phyloP scores from a whole-genome alignment of 2,113 vertebrate genomes.

The Sander lucioperca region DNA sequence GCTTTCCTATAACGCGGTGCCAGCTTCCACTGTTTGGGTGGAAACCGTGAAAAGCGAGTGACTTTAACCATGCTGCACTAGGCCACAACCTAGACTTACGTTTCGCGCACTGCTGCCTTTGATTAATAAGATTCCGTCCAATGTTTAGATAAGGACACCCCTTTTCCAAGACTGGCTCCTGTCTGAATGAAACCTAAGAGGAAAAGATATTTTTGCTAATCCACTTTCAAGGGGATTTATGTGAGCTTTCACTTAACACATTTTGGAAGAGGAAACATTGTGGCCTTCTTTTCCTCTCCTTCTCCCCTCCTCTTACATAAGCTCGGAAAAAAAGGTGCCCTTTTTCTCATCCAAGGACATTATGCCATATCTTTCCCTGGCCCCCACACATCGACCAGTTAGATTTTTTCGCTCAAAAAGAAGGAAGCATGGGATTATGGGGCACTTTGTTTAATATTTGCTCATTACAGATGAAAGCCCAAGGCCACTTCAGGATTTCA shows the following conservation, averaged over 20 bases:
- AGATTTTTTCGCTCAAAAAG: conserved; percentile 16
- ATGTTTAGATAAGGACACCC: conserved; percentile 76
- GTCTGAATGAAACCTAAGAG: conserved; percentile 70
- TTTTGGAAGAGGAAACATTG: conserved; percentile 65
- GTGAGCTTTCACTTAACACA: conserved; percentile 72
- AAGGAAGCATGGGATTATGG: conserved; percentile 49
- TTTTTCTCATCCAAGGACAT: conserved; percentile 24
- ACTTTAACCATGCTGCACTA: conserved; percentile 50
- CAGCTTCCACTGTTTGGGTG: conserved; percentile 75
- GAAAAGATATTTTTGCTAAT: conserved; percentile 75
- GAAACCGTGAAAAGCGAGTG: conserved; percentile 70
- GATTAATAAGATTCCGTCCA: conserved; percentile 73
- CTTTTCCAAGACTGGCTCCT: conserved; percentile 64
- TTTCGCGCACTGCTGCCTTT: conserved; percentile 71
- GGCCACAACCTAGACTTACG: conserved; percentile 65
- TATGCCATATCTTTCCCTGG: conserved; percentile 10
- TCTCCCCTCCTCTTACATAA: conserved; percentile 41
- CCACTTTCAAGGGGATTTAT: conserved; percentile 72
- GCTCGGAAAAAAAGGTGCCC: background rate
- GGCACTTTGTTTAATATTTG: conserved; percentile 49
- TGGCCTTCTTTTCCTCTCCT: conserved; percentile 54
- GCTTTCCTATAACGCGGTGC: conserved; percentile 71
- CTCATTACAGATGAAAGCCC: conserved; percentile 50
- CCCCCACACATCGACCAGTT: conserved; percentile 34
- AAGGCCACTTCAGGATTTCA: conserved; percentile 31